A percentile compares a stretch with the other conserved stretches of the same genome.
Evolutionary conservation across 2,797 vertebrate species (phyloP).

Genomic region (Steatocranus sp.): DNA sequence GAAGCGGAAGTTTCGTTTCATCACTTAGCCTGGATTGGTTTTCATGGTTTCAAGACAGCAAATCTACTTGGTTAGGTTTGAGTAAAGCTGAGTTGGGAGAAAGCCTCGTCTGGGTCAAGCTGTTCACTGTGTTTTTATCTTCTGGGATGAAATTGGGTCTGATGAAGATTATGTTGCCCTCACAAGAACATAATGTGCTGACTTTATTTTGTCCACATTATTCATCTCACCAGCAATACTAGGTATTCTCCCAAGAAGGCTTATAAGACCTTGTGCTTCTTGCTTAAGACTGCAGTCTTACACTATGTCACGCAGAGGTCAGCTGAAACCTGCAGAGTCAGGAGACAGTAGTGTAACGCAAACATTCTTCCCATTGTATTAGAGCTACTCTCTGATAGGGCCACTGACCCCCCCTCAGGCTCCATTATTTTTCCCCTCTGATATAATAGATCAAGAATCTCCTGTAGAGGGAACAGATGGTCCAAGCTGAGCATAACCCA

Average conservation of each 20-base stretch:
- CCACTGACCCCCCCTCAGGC: constrained; percentile 35
- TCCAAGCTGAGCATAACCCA: constrained; percentile 22
- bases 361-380: constrained; percentile 9
- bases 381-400: neutral
- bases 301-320: constrained; percentile 12
- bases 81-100: neutral
- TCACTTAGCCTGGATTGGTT: neutral
- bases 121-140: neutral
- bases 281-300: constrained; percentile 13
- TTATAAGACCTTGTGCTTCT: neutral
- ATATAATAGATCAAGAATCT: constrained; percentile 53
- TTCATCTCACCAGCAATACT: neutral
- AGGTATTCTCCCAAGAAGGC: neutral
- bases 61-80: neutral
- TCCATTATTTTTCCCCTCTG: constrained; percentile 44
- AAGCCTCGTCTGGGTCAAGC: neutral
- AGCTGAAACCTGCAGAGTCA: constrained; percentile 29
- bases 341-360: neutral
- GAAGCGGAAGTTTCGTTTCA: neutral
- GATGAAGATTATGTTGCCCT: neutral
- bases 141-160: neutral
- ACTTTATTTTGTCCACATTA: neutral
- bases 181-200: neutral
- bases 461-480: constrained; percentile 53
- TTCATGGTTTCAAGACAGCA: neutral